Conservation (phyloP, 2,113 vertebrate species). For the Epinephelus fuscoguttatus region DNA sequence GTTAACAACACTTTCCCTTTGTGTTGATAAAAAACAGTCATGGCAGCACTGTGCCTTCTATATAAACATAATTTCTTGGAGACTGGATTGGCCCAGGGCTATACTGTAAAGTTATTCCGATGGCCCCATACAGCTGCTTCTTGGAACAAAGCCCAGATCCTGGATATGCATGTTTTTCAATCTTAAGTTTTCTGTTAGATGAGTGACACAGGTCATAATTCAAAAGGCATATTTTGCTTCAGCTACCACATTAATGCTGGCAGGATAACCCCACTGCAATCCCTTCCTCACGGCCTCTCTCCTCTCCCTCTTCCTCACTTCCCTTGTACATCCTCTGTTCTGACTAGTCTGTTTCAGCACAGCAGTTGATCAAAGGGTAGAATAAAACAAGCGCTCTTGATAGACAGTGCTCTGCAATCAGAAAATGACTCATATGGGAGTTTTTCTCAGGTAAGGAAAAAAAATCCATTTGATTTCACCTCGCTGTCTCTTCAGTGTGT, state of each 20-base stretch:
- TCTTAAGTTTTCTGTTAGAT: neutral
- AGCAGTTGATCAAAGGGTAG: constrained; percentile 65
- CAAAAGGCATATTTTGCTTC: constrained; percentile 15
- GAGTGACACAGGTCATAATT: constrained; percentile 12
- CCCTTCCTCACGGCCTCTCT: neutral
- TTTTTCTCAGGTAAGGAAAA: constrained; percentile 48
- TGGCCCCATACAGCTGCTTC: constrained; percentile 8
- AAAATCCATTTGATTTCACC: constrained; percentile 61
- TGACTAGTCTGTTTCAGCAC: constrained; percentile 30
- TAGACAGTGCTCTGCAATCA: constrained; percentile 57
- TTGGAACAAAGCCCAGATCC: neutral
- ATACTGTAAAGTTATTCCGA: neutral
- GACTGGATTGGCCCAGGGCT: neutral
- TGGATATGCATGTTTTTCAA: neutral
- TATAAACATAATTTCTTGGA: neutral
- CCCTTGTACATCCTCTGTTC: constrained; percentile 7
- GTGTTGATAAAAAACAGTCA: neutral
- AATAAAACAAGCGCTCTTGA: constrained; percentile 58
- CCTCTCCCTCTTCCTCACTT: neutral
- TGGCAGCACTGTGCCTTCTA: no score
- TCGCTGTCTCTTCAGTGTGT: constrained; percentile 30
- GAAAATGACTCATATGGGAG: constrained; percentile 63
- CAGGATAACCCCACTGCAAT: constrained; percentile 21
- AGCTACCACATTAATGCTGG: constrained; percentile 11
- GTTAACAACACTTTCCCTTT: neutral